Evolutionary conservation across 2,113 vertebrate genomes (phyloP), one percentile per base, ranked within the genome.

Genomic region (Phainopepla nitens): DNA sequence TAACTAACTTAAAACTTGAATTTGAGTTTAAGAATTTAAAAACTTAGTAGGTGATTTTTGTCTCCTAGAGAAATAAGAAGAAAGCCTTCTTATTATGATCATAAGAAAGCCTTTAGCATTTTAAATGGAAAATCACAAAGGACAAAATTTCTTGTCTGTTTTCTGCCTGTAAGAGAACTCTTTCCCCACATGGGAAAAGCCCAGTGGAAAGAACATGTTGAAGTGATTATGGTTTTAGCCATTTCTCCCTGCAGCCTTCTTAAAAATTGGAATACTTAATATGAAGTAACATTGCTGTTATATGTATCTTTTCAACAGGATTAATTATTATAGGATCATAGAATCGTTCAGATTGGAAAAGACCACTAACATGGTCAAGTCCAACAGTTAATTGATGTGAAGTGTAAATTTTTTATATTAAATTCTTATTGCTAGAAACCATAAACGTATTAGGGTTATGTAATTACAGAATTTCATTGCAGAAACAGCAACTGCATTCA

Each of bases 241-340:
- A 31, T 61, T 91, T 77, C 20, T 57, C 10, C 21, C 31, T 73
- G 19, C 45, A 61, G 17, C 19, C 17, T 11, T 39, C 42, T 71
- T 27, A 76, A 64, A 76, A 33, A 39, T 17, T 6, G 19, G 68
- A 76, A 11, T 0, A 0, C 16, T 61, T 24, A 13, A 6, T 36
- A 41, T n/a, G 28, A 84, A 61, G 47, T 23, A 50, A 7, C 11
- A 25, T 57, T 65, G n/a, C 15, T 73, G 4, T 47, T 57, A 41
- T 15, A n/a, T 20, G 2, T 45, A 36, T 65, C 27, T 25, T 71
- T 44, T 71, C 31, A 91, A 56, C 24, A 64, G 33, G 66, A 62
- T 54, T 82, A 82, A 58, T 76, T 71, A 47, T 35, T 41, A 27
- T 7, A 47, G 39, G 25, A 27, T 18, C 13, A 53, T 10, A 42